Percentiles rank a stretch among this genome's conserved stretches.
Evolutionary conservation across 2,113 vertebrate genomes (phyloP).

Genomic region (Leptobrachium leishanense): DNA sequence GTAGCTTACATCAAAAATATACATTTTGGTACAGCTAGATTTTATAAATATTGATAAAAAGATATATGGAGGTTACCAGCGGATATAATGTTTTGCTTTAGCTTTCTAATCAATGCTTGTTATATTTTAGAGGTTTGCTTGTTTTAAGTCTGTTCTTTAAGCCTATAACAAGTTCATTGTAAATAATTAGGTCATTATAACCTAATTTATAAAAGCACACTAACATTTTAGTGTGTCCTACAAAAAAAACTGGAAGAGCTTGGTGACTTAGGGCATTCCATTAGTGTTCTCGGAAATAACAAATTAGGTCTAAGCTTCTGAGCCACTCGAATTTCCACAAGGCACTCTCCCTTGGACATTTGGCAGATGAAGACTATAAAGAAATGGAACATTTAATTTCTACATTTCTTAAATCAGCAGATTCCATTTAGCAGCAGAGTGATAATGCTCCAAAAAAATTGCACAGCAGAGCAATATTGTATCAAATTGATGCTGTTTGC

Average conservation of each 20-base stretch:
- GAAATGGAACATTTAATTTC: conserved; percentile 33
- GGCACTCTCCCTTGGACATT: conserved; percentile 24
- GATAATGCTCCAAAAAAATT: conserved; percentile 27
- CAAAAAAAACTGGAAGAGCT: conserved; percentile 11
- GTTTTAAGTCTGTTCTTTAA: neutral
- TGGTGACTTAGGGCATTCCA: conserved; percentile 35
- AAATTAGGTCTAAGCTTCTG: conserved; percentile 29
- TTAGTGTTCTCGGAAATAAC: conserved; percentile 29
- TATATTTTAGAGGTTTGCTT: neutral
- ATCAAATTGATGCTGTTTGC: conserved; percentile 38
- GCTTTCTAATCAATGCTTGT: neutral
- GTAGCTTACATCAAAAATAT: too few species aligned
- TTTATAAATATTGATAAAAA: neutral
- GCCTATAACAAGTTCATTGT: conserved; percentile 12
- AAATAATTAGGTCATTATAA: conserved; percentile 29
- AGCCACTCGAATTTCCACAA: conserved; percentile 27
- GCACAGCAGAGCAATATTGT: conserved; percentile 22
- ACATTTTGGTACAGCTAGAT: too few species aligned
- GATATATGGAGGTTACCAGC: neutral
- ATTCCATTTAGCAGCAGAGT: conserved; percentile 33
- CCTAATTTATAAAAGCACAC: conserved; percentile 14
- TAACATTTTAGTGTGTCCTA: neutral
- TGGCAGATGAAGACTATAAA: conserved; percentile 4
- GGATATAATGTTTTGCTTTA: neutral
- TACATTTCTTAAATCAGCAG: conserved; percentile 32